Conservation (phyloP, 2,113 vertebrate species). For the Tauraco erythrolophus region DNA sequence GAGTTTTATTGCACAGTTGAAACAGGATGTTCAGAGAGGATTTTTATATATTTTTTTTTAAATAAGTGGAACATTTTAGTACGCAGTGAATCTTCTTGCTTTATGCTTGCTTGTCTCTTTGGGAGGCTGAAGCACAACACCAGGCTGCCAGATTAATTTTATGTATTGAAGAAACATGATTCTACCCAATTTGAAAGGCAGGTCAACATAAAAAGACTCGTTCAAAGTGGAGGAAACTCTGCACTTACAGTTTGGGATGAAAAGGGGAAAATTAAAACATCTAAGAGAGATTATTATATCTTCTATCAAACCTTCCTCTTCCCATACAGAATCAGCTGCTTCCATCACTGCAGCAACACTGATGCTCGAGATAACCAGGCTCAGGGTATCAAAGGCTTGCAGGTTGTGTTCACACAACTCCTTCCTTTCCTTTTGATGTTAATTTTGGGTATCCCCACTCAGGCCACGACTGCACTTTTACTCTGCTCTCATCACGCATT, state of each 20-base stretch:
- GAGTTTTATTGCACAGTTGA: slow-evolving; percentile 1
- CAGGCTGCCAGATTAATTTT: background rate
- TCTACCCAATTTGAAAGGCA: background rate
- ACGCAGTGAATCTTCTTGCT: slow-evolving; percentile 7
- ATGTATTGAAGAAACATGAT: slow-evolving; percentile 8
- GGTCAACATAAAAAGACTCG: background rate
- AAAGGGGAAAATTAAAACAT: slow-evolving; percentile 37
- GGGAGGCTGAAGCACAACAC: background rate
- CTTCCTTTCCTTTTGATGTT: background rate
- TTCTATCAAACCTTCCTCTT: background rate
- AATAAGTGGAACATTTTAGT: background rate
- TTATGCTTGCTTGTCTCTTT: background rate
- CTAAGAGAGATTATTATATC: background rate
- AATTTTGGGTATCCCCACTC: background rate
- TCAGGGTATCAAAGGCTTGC: background rate
- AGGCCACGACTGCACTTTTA: background rate
- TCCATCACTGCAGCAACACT: background rate
- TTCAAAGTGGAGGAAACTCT: slow-evolving; percentile 28
- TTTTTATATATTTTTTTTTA: background rate
- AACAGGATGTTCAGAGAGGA: background rate
- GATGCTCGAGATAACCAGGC: background rate
- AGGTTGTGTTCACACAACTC: background rate
- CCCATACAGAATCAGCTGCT: background rate
- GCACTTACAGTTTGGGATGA: background rate
- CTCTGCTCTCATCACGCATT: background rate